Conservation (phyloP, 2,888 invertebrate genomes). For the Gryllus longicercus region DNA sequence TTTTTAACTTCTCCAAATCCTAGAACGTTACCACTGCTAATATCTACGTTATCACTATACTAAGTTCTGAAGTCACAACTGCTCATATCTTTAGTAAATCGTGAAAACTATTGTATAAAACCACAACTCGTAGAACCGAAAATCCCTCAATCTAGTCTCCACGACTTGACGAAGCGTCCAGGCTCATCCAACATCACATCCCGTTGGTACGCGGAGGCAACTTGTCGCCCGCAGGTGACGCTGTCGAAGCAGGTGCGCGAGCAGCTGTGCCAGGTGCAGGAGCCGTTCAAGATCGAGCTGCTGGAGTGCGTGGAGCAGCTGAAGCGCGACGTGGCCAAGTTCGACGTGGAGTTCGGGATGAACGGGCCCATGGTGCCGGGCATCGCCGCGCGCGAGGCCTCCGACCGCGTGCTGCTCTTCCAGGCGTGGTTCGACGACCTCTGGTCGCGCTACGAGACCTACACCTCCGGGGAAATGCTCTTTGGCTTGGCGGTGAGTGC, state of each 20-base stretch:
- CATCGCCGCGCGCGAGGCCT: constrained; percentile 79
- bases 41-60: no score
- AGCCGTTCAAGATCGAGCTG: constrained; percentile 68
- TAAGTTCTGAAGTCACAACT: no score
- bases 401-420: constrained; percentile 72
- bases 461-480: constrained; percentile 76
- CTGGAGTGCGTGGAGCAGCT: constrained; percentile 58
- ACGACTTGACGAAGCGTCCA: no score
- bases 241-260: constrained; percentile 11
- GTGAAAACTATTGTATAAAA: no score
- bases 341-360: constrained; percentile 68
- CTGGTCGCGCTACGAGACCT: constrained; percentile 77
- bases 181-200: no score
- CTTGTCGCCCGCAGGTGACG: no score
- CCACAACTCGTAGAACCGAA: no score
- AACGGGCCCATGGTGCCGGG: constrained; percentile 84
- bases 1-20: no score
- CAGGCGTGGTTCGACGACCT: constrained; percentile 80
- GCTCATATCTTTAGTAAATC: no score
- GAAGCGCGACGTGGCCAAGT: constrained; percentile 56
- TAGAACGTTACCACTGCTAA: no score
- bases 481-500: constrained; percentile 81
- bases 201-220: no score
- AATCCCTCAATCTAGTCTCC: no score
- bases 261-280: constrained; percentile 58